Evolutionary conservation across 2,113 vertebrate species (phyloP).

Genomic region (Macrotis lagotis): DNA sequence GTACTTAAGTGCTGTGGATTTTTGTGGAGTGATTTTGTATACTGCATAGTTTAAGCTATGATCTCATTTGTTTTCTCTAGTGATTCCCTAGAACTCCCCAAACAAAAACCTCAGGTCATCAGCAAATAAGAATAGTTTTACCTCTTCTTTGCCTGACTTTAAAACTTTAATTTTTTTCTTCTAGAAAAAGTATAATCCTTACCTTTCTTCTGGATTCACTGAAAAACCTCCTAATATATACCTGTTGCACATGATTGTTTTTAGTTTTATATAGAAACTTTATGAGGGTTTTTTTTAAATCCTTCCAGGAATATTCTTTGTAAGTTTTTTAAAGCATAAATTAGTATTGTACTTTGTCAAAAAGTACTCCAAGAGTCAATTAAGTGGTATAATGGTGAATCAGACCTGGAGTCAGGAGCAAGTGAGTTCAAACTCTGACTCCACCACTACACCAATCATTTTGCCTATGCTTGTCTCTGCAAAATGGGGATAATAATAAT

Average conservation of each 20-base stretch:
- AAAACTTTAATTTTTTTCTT: not conserved
- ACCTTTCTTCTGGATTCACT: not conserved
- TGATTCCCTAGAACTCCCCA: not conserved
- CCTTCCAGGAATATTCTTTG: not conserved
- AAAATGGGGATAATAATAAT: not conserved
- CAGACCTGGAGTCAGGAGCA: not conserved
- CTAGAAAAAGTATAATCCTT: not conserved
- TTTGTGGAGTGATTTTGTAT: not conserved
- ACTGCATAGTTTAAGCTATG: not conserved
- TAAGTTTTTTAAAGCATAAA: not conserved
- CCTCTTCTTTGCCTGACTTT: not conserved
- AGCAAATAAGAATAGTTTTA: not conserved
- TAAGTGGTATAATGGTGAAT: not conserved
- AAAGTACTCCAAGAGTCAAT: not conserved
- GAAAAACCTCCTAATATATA: not conserved
- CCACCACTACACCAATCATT: not conserved
- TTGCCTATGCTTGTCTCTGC: not conserved
- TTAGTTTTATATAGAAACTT: not conserved
- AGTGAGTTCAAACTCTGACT: not conserved
- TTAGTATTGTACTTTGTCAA: not conserved
- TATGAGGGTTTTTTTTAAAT: not conserved
- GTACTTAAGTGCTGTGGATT: not conserved
- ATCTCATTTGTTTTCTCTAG: not conserved
- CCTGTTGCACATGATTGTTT: not conserved
- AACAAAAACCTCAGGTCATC: not conserved